These are phyloP conservation scores for Calcarius lapponicus DNA, from an alignment of 2,797 vertebrate species.

Conservation along the genomic window DNA sequence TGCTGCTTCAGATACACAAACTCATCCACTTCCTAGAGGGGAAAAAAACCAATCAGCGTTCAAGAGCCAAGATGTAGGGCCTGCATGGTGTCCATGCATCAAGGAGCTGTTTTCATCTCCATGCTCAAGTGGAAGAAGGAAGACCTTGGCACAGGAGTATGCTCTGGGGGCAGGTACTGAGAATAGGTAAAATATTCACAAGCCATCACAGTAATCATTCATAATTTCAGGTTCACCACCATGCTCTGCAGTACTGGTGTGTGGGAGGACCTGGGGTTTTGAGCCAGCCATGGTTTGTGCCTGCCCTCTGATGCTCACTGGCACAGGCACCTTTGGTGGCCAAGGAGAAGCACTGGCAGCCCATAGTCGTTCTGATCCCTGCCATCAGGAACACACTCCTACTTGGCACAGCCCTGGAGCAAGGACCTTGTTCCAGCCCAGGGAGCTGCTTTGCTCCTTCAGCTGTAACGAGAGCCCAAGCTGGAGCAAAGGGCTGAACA, in stretches of 20 bases:
- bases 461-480: background rate
- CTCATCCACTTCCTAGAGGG: background rate
- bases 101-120: background rate
- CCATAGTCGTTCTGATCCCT: background rate
- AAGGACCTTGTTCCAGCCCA: background rate
- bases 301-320: background rate
- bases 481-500: background rate
- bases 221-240: background rate
- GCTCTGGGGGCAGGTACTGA: background rate
- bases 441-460: background rate
- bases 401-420: background rate
- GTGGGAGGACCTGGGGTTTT: background rate
- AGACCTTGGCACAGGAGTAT: background rate
- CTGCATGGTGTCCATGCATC: no score
- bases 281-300: background rate
- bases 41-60: background rate
- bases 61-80: background rate
- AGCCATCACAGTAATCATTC: background rate
- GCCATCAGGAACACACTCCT: accelerated
- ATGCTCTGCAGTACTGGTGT: background rate
- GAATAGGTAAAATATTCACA: accelerated
- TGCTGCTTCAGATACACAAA: background rate
- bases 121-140: background rate
- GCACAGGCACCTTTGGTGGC: background rate
- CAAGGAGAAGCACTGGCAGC: background rate